Evolutionary conservation across 2,888 invertebrate genomes (phyloP).

Genomic region (Agrilus mali): DNA sequence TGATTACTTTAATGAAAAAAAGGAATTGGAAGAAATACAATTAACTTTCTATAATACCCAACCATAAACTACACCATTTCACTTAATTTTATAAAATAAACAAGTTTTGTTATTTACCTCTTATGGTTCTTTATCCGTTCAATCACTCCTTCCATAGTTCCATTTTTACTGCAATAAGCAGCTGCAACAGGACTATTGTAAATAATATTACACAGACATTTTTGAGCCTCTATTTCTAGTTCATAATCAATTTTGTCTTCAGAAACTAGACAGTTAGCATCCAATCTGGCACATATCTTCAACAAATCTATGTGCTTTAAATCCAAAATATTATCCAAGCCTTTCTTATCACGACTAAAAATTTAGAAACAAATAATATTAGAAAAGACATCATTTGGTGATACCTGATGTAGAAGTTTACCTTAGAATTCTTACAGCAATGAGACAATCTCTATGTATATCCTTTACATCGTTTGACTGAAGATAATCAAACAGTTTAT

Average conservation of each 20-base stretch:
- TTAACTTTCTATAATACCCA: no score
- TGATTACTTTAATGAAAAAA: no score
- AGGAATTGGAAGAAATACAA: no score
- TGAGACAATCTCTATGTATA: slow-evolving; percentile 43
- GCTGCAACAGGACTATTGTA: slow-evolving; percentile 60
- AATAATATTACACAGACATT: slow-evolving; percentile 80
- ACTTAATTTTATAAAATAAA: not conserved
- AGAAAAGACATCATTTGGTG: not conserved
- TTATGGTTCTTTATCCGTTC: slow-evolving; percentile 56
- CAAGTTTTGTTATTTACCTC: not conserved
- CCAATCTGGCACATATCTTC: slow-evolving; percentile 52
- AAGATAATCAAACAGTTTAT: slow-evolving; percentile 45
- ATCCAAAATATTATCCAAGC: slow-evolving; percentile 54
- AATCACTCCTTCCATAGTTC: slow-evolving; percentile 57
- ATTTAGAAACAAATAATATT: slow-evolving; percentile 12
- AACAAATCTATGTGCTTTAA: slow-evolving; percentile 55
- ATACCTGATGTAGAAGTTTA: slow-evolving; percentile 22
- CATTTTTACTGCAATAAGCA: slow-evolving; percentile 42
- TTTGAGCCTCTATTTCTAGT: slow-evolving; percentile 64
- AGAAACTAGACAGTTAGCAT: slow-evolving; percentile 30
- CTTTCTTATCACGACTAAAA: slow-evolving; percentile 65
- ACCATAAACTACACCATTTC: not conserved
- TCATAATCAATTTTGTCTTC: slow-evolving; percentile 37
- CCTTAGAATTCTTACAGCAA: slow-evolving; percentile 54
- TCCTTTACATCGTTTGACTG: slow-evolving; percentile 34